Evolutionary conservation across 2,888 invertebrate genomes (phyloP), one percentile per base, ranked within the genome.

Genomic region (Scrobipalpa costella): DNA sequence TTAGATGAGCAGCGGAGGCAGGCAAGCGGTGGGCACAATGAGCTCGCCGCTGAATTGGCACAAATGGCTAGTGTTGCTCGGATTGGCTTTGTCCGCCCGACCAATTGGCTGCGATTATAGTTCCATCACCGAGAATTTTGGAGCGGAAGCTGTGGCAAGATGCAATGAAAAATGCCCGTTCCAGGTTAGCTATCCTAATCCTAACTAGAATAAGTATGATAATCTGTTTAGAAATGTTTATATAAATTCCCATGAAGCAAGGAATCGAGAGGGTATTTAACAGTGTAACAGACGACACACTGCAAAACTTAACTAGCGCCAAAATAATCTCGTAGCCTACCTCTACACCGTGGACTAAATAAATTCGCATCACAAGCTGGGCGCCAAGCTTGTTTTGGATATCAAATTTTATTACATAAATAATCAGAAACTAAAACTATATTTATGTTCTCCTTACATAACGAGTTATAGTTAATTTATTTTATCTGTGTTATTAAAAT

Each of bases 31-130:
- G 80, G 77, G 77, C 83, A 90, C 88, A 89, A 90, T 91, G 90
- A 85, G 82, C 82, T 79, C 81, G 83, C 81, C 81, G 79, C 82
- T 81, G 89, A 90, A 90, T 90, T 90, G 90, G 89, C 90, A 86
- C 85, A 90, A 90, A 89, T 90, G 90, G 90, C 85, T 90, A 80
- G 85, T 90, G 88, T 84, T 90, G 88, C 80, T 90, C 83, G 90
- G 90, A 90, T 90, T 91, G 88, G 90, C 90, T 89, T 88, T 90
- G 91, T 90, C 90, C 90, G 90, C 85, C 81, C 86, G 84, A 79
- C 86, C 89, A 91, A 90, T 91, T 91, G 90, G 83, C 81, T 85
- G 89, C 89, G 90, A 91, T 90, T 90, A 90, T 82, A 86, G 85
- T 84, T 84, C 88, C 89, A 88, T 88, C 89, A 88, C 89, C 75